phyloP scores from a whole-genome alignment of 2,797 vertebrate genomes.

The Falco columbarius region DNA sequence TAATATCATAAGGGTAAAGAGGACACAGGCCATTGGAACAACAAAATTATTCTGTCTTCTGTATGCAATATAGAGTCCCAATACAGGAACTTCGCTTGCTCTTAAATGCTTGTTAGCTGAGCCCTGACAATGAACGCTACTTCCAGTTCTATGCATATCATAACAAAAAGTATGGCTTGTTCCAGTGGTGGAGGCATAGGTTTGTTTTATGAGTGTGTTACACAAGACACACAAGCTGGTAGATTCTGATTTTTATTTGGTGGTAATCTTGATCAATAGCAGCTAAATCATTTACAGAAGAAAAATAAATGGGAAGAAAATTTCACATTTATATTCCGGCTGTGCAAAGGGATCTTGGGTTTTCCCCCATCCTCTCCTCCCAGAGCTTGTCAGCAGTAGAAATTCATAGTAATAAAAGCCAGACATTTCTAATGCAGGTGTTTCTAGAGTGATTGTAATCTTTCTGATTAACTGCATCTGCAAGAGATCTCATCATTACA shows the following conservation, averaged over 20 bases:
- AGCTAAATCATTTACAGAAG: constrained; percentile 61
- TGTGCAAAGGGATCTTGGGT: constrained; percentile 57
- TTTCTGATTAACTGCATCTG: constrained; percentile 72
- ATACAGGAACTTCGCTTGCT: not conserved
- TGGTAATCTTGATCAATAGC: constrained; percentile 71
- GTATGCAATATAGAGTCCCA: not conserved
- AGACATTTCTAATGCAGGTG: constrained; percentile 68
- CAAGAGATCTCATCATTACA: constrained; percentile 50
- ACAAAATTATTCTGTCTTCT: not conserved
- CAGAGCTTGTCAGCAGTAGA: constrained; percentile 61
- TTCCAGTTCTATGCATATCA: not conserved
- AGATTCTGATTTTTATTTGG: constrained; percentile 70
- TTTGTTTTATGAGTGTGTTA: constrained; percentile 46
- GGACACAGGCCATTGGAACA: not conserved
- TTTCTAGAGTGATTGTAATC: constrained; percentile 53
- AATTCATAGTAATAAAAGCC: constrained; percentile 59
- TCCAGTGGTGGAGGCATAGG: not conserved
- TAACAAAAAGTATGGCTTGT: not conserved
- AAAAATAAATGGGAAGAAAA: constrained; percentile 61
- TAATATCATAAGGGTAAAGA: not conserved
- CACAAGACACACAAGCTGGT: constrained; percentile 38
- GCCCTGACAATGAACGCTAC: not conserved
- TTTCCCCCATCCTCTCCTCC: constrained; percentile 39
- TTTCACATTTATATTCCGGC: constrained; percentile 64
- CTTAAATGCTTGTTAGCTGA: not conserved